These are phyloP conservation scores for Drosophila lacicola DNA, from an alignment of 2,888 invertebrate species.

Conservation along the genomic window DNA sequence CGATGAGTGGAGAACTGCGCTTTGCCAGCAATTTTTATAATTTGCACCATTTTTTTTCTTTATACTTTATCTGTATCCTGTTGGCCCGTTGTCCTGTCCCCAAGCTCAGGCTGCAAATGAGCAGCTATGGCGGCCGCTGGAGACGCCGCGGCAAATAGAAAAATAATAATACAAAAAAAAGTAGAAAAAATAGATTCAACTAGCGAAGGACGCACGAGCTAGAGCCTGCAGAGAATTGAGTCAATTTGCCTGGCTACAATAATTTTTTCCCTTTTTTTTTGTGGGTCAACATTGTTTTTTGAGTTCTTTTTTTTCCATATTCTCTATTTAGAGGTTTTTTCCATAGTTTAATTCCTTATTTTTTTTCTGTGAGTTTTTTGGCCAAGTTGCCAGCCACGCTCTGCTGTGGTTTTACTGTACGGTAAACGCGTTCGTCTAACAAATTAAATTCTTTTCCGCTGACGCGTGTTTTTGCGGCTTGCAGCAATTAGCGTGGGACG, in stretches of 20 bases:
- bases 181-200: slow-evolving; percentile 38
- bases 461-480: slow-evolving; percentile 56
- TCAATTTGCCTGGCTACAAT: slow-evolving; percentile 63
- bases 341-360: slow-evolving; percentile 10
- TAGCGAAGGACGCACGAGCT: slow-evolving; percentile 38
- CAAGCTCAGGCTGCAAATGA: slow-evolving; percentile 72
- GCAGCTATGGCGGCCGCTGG: slow-evolving; percentile 58
- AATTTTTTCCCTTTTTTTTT: slow-evolving; percentile 21
- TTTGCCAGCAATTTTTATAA: slow-evolving; percentile 81
- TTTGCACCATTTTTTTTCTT: slow-evolving; percentile 57
- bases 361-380: slow-evolving; percentile 15
- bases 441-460: slow-evolving; percentile 58
- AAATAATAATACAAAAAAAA: slow-evolving; percentile 50
- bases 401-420: slow-evolving; percentile 14
- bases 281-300: slow-evolving; percentile 47
- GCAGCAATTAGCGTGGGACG: slow-evolving; percentile 65
- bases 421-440: slow-evolving; percentile 25
- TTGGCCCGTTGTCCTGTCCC: slow-evolving; percentile 30
- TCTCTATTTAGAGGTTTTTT: slow-evolving; percentile 43
- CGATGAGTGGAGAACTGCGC: slow-evolving; percentile 64
- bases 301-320: slow-evolving; percentile 7
- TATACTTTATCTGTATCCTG: slow-evolving; percentile 44
- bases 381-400: neutral
- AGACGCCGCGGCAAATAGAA: slow-evolving; percentile 69
- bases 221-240: slow-evolving; percentile 67